These are phyloP conservation scores for Brachyptera putata DNA, from an alignment of 2,888 invertebrate species.

Conservation along the genomic window DNA sequence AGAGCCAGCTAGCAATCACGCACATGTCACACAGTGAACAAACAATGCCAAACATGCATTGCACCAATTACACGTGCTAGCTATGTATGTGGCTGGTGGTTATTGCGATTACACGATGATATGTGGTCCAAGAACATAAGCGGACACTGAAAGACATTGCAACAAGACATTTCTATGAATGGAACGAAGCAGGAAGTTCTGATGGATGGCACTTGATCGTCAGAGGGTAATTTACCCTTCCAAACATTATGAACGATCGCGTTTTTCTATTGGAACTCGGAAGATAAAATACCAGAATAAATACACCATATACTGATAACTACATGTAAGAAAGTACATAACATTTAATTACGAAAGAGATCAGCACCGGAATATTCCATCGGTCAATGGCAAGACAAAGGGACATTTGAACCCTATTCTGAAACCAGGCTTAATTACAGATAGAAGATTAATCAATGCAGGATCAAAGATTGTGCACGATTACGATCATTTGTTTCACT, in stretches of 20 bases:
- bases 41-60: not conserved
- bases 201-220: constrained; percentile 10
- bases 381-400: constrained; percentile 5
- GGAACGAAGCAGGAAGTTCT: constrained; percentile 13
- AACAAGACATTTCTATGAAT: constrained; percentile 5
- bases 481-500: not conserved
- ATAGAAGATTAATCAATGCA: constrained; percentile 13
- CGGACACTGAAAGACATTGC: not conserved
- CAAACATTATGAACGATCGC: constrained; percentile 15
- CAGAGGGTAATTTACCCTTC: constrained; percentile 2
- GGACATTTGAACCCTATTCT: not conserved
- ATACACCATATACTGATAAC: constrained; percentile 2
- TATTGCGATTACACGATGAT: constrained; percentile 7
- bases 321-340: not conserved
- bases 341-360: not conserved
- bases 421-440: not conserved
- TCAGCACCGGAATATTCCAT: not conserved
- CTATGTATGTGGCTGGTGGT: not conserved
- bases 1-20: constrained; percentile 2
- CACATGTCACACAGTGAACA: not conserved
- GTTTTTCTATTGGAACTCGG: constrained; percentile 6
- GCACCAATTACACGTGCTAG: not conserved
- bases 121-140: not conserved
- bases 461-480: constrained; percentile 11
- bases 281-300: constrained; percentile 5